Conservation (phyloP, 2,113 vertebrate genomes). For the Rhinichthys klamathensis region DNA sequence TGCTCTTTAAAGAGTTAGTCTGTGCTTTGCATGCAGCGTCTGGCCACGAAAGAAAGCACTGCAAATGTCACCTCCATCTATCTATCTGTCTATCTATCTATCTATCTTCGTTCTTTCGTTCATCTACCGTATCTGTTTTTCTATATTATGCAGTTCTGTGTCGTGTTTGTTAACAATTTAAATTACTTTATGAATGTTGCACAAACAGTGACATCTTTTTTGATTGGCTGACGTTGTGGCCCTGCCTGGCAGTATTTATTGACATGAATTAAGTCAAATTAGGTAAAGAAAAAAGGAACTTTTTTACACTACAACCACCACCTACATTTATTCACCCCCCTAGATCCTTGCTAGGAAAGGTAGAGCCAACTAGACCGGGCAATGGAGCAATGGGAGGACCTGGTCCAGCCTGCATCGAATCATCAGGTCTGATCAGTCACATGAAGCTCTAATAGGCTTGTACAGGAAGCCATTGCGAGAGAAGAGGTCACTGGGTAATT, state of each 20-base stretch:
- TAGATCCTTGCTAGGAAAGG: constrained; percentile 39
- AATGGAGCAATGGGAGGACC: constrained; percentile 19
- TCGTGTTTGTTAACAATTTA: not conserved
- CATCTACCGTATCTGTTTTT: too few species aligned
- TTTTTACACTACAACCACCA: not conserved
- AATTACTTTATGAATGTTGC: not conserved
- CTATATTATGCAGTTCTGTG: not conserved
- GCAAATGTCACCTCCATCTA: constrained; percentile 8
- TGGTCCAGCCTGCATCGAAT: constrained; percentile 43
- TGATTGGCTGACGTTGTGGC: constrained; percentile 56
- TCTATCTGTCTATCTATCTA: not conserved
- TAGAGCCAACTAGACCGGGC: not conserved
- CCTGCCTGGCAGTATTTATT: constrained; percentile 48
- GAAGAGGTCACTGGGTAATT: constrained; percentile 78
- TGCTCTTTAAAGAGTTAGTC: constrained; percentile 40
- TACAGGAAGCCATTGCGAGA: constrained; percentile 86
- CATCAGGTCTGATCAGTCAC: constrained; percentile 71
- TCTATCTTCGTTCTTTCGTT: too few species aligned
- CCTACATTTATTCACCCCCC: constrained; percentile 58
- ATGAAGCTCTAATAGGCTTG: constrained; percentile 86
- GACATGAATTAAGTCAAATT: constrained; percentile 54
- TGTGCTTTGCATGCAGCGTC: constrained; percentile 13
- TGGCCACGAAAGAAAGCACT: not conserved
- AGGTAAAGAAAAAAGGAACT: constrained; percentile 6
- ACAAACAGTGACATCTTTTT: constrained; percentile 49